Conservation (phyloP, 2,888 invertebrate genomes). For the Sthenelais limicola region DNA sequence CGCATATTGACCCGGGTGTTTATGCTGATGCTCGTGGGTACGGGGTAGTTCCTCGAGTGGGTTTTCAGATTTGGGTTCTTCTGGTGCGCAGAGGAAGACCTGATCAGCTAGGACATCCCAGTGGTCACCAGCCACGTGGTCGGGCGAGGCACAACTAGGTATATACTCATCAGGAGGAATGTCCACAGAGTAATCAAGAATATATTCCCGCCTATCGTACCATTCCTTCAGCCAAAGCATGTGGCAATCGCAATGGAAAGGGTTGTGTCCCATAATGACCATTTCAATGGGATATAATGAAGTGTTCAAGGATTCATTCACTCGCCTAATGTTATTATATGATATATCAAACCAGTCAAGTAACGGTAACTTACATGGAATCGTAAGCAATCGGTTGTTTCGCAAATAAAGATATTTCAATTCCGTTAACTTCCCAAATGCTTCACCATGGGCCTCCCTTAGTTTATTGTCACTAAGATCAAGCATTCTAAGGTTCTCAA, state of each 20-base stretch:
- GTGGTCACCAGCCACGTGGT: constrained; percentile 45
- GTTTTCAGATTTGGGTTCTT: background rate
- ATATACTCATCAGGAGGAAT: constrained; percentile 51
- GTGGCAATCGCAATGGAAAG: constrained; percentile 50
- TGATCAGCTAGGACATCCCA: constrained; percentile 56
- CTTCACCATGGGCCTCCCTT: constrained; percentile 1
- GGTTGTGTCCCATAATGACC: constrained; percentile 46
- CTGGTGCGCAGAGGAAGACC: constrained; percentile 51
- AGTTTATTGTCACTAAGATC: constrained; percentile 45
- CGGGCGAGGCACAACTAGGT: constrained; percentile 54
- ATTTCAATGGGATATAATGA: constrained; percentile 48
- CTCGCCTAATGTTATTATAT: constrained; percentile 40
- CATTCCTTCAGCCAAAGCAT: constrained; percentile 50
- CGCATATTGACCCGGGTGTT: background rate
- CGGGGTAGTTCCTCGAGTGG: background rate
- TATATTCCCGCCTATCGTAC: constrained; percentile 54
- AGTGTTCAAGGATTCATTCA: constrained; percentile 34
- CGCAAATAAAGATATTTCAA: constrained; percentile 42
- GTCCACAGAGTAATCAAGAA: constrained; percentile 49
- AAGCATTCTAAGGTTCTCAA: constrained; percentile 34
- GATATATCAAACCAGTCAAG: constrained; percentile 50
- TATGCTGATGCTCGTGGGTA: background rate
- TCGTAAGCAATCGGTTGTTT: constrained; percentile 30
- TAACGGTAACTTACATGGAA: constrained; percentile 45
- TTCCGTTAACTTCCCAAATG: constrained; percentile 22